phyloP scores from a whole-genome alignment of 1,140 invertebrate genomes.

The Amyelois transitella region DNA sequence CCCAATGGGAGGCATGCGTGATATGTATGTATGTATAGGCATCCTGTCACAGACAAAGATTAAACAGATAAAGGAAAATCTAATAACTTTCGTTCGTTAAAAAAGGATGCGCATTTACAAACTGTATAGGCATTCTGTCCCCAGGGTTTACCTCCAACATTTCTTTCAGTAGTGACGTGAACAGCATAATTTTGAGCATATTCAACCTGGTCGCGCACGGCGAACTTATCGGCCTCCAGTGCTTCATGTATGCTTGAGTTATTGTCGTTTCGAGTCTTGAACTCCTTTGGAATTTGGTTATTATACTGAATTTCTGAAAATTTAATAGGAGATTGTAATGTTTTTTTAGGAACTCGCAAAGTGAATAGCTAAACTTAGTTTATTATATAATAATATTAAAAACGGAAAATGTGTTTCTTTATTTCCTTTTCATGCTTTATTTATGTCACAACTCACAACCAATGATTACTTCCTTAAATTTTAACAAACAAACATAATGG shows the following conservation, averaged over 20 bases:
- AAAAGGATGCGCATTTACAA: constrained; percentile 29
- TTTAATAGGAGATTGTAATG: neutral
- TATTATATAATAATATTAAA: too few relatives aligned
- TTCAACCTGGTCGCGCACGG: too few relatives aligned
- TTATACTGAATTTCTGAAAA: neutral
- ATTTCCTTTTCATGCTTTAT: too few relatives aligned
- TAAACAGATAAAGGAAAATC: neutral
- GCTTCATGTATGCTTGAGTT: constrained; percentile 8
- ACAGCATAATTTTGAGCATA: constrained; percentile 9
- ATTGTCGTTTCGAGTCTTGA: neutral
- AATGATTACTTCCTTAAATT: too few relatives aligned
- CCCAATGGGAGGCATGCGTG: too few relatives aligned
- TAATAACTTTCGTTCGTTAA: constrained; percentile 12
- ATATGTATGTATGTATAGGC: too few relatives aligned
- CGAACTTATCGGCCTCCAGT: constrained; percentile 2
- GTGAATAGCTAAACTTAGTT: too few relatives aligned
- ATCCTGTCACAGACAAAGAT: neutral
- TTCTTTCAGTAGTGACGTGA: constrained; percentile 22
- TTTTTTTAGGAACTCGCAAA: too few relatives aligned
- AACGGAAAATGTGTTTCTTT: too few relatives aligned
- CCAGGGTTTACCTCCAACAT: constrained; percentile 37
- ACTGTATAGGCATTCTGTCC: constrained; percentile 30
- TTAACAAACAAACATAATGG: too few relatives aligned
- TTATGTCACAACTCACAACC: too few relatives aligned
- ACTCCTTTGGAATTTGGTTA: neutral